Conservation (phyloP, 2,888 invertebrate species). For the Callyntrura sp. region DNA sequence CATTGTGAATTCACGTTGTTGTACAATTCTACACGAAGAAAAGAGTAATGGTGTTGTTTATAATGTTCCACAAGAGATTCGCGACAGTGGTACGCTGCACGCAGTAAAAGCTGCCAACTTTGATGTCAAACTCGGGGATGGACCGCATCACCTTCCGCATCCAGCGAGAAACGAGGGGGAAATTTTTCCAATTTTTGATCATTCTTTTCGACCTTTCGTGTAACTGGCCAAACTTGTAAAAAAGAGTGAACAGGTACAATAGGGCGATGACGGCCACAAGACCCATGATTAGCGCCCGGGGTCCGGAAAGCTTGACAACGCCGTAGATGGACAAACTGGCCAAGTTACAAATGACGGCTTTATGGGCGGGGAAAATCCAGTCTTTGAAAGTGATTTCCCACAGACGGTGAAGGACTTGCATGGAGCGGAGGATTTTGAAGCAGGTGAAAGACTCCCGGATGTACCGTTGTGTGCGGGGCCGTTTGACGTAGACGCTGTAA, state of each 20-base stretch:
- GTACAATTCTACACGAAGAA: slow-evolving; percentile 40
- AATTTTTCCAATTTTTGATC: slow-evolving; percentile 1
- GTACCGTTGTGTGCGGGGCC: not conserved
- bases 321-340: slow-evolving; percentile 28
- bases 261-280: not conserved
- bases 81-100: slow-evolving; percentile 22
- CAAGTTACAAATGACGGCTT: not conserved
- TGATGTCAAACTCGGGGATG: slow-evolving; percentile 2
- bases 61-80: not conserved
- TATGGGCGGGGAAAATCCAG: slow-evolving; percentile 33
- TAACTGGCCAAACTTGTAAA: slow-evolving; percentile 56
- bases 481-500: slow-evolving; percentile 1
- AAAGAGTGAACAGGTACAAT: slow-evolving; percentile 35
- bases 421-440: not conserved
- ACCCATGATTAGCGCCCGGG: slow-evolving; percentile 14
- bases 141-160: not conserved
- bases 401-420: slow-evolving; percentile 44
- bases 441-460: not conserved
- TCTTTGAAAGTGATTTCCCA: slow-evolving; percentile 8
- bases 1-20: no score
- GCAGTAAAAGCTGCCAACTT: slow-evolving; percentile 30
- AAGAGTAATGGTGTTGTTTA: slow-evolving; percentile 48
- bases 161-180: not conserved
- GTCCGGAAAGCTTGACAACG: slow-evolving; percentile 23
- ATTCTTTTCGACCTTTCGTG: not conserved